Percentiles rank a stretch among this genome's conserved stretches.
Evolutionary conservation across 2,797 vertebrate species (phyloP).

Genomic region (Clarias pachynema): DNA sequence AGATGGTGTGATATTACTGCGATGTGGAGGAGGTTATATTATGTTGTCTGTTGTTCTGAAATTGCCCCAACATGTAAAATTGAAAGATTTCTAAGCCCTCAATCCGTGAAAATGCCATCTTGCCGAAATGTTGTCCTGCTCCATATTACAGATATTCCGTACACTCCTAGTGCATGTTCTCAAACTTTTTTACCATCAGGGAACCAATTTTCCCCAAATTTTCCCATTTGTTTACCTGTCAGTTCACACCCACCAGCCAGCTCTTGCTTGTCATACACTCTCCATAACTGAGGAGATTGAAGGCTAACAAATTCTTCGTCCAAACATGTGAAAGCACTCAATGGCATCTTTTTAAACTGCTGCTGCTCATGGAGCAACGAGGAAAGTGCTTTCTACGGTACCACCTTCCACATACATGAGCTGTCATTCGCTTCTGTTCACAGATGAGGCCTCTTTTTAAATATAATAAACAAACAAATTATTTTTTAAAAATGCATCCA

Average conservation of each 20-base stretch:
- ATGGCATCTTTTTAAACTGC: not conserved
- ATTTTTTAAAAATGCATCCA: not conserved
- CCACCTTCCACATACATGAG: not conserved
- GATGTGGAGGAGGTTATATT: conserved; percentile 17
- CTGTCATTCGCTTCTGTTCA: not conserved
- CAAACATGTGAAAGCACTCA: not conserved
- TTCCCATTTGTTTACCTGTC: not conserved
- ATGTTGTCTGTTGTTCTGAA: conserved; percentile 9
- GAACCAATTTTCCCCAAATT: not conserved
- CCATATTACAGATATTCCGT: conserved; percentile 1
- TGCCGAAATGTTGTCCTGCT: not conserved
- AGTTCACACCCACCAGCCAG: not conserved
- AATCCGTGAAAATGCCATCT: not conserved
- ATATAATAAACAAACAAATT: fast-evolving
- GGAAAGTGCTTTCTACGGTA: not conserved
- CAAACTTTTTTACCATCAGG: not conserved
- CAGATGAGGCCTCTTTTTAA: not conserved
- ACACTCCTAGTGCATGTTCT: not conserved
- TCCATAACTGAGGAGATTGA: not conserved
- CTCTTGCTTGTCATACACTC: not conserved
- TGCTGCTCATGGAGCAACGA: not conserved
- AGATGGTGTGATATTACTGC: conserved; percentile 19
- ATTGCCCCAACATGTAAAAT: conserved; percentile 7
- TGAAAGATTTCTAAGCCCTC: conserved; percentile 1
- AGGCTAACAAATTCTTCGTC: not conserved